A percentile compares a stretch with the other conserved stretches of the same genome.
phyloP scores from a whole-genome alignment of 2,797 vertebrate species.

The Epinephelus awoara region DNA sequence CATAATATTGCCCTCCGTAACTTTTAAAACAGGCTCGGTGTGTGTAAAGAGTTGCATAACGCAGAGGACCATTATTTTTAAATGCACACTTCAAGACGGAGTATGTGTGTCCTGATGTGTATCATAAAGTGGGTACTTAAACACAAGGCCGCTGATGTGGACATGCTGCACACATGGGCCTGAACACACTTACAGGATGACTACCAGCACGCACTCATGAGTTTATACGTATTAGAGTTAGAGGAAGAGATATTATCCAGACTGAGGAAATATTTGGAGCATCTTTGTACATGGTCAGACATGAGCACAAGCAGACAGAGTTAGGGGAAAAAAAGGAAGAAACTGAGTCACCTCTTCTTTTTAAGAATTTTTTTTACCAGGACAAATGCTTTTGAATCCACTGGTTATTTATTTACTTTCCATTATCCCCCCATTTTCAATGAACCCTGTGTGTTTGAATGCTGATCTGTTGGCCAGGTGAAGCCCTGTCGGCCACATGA shows the following conservation, averaged over 20 bases:
- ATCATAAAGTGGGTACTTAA: constrained; percentile 71
- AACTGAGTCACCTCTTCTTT: neutral
- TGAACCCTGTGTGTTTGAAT: constrained; percentile 47
- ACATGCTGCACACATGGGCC: constrained; percentile 2
- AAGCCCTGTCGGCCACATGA: constrained; percentile 27
- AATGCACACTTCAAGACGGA: constrained; percentile 65
- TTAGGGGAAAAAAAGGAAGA: constrained; percentile 6
- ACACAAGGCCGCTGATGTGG: constrained; percentile 54
- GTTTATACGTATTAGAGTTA: neutral
- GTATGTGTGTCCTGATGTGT: constrained; percentile 54
- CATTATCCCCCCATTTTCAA: constrained; percentile 49
- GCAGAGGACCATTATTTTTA: constrained; percentile 66
- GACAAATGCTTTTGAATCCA: constrained; percentile 1
- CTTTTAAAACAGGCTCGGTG: constrained; percentile 70
- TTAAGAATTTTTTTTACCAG: constrained; percentile 1
- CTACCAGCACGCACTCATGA: neutral
- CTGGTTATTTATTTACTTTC: constrained; percentile 40
- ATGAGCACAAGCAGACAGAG: constrained; percentile 4
- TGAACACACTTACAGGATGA: constrained; percentile 1
- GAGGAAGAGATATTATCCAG: constrained; percentile 1
- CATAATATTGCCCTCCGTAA: constrained; percentile 74
- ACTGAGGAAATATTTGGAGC: neutral
- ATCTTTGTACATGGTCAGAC: neutral
- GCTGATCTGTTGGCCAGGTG: constrained; percentile 65
- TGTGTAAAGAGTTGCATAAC: constrained; percentile 75